Conservation (phyloP, 1,140 invertebrate species). For the Brachionus plicatilis region DNA sequence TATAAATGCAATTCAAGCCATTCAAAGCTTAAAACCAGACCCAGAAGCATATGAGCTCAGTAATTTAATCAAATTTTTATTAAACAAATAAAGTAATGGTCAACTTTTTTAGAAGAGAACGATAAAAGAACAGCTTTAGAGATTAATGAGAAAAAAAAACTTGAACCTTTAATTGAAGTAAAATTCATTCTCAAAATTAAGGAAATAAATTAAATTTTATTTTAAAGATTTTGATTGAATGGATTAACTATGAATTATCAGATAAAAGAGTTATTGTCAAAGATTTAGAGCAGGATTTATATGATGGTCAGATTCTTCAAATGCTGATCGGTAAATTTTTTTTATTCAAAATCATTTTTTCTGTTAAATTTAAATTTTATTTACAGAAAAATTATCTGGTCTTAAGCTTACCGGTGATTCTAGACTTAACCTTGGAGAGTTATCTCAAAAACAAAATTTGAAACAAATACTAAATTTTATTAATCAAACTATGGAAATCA, state of each 20-base stretch:
- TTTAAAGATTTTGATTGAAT: conserved; percentile 75
- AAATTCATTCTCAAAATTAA: not conserved
- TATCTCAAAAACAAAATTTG: conserved; percentile 34
- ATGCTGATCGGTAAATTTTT: conserved; percentile 72
- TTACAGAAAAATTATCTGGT: conserved; percentile 5
- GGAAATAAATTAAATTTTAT: not conserved
- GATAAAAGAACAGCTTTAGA: conserved; percentile 94
- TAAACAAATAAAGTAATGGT: conserved; percentile 12
- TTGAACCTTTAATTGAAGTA: conserved; percentile 46
- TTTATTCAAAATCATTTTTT: not conserved
- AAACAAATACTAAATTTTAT: conserved; percentile 10
- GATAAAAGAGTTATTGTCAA: conserved; percentile 94
- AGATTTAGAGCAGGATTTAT: conserved; percentile 90
- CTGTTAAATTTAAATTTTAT: not conserved
- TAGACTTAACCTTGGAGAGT: not conserved
- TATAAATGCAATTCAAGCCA: conserved; percentile 28
- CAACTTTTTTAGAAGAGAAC: conserved; percentile 70
- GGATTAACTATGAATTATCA: conserved; percentile 97
- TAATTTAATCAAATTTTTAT: not conserved
- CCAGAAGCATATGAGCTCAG: conserved; percentile 31
- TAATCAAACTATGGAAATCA: not conserved
- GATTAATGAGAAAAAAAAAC: conserved; percentile 74
- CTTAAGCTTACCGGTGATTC: not conserved
- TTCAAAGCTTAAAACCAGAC: conserved; percentile 16
- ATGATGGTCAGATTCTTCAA: conserved; percentile 95